phyloP scores from a whole-genome alignment of 1,140 invertebrate species.

The Drosophila arizonae region DNA sequence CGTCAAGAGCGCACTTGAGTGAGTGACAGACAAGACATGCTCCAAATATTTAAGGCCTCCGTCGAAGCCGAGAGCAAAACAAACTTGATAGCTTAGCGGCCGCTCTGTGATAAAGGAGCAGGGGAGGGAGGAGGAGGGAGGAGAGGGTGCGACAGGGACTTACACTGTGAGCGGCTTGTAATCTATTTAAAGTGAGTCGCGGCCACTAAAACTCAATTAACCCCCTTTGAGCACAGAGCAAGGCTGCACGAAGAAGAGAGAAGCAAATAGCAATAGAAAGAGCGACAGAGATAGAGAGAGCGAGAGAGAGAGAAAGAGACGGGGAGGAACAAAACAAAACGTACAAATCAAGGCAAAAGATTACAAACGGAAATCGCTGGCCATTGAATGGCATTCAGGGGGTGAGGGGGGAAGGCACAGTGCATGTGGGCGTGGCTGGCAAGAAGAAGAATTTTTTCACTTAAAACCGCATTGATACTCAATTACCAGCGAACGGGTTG shows the following conservation, averaged over 20 bases:
- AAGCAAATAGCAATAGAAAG: conserved; percentile 24
- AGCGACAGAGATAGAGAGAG: conserved; percentile 28
- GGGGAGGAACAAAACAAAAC: conserved; percentile 38
- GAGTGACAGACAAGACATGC: conserved; percentile 63
- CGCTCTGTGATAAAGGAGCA: not conserved
- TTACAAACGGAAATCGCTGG: conserved; percentile 68
- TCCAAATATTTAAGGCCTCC: conserved; percentile 67
- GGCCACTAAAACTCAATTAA: conserved; percentile 82
- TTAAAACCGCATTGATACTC: conserved; percentile 82
- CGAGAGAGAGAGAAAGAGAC: conserved; percentile 16
- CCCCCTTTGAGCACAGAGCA: conserved; percentile 70
- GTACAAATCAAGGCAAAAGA: conserved; percentile 72
- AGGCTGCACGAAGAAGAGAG: conserved; percentile 59
- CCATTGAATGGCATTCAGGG: conserved; percentile 30
- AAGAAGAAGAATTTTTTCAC: conserved; percentile 73
- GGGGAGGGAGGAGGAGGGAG: not conserved
- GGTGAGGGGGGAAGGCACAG: not conserved
- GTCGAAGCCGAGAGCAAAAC: conserved; percentile 56
- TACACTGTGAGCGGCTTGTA: conserved; percentile 53
- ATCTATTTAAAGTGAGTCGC: conserved; percentile 80
- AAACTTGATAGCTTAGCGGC: conserved; percentile 53
- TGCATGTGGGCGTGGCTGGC: not conserved
- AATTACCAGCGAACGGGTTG: conserved; percentile 63
- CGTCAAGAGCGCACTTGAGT: conserved; percentile 36
- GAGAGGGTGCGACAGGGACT: too few relatives aligned